Evolutionary conservation across 2,888 invertebrate genomes (phyloP), one percentile per base, ranked within the genome.

Genomic region (Pardosa pseudoannulata): DNA sequence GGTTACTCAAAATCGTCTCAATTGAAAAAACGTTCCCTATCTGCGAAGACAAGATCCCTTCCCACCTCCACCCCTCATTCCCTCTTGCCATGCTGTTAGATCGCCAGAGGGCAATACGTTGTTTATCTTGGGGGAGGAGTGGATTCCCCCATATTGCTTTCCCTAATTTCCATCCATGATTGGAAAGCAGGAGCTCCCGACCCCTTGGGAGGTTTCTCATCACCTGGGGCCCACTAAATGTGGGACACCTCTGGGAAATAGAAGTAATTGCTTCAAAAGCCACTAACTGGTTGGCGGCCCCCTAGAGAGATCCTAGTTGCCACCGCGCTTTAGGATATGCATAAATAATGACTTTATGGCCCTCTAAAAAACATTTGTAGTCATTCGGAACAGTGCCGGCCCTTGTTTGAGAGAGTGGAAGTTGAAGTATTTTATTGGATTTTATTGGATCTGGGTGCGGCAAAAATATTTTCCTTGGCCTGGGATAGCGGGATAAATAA

Each of bases 161-260:
- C 23, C 64, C 73, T 78, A 7, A 85, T 85, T 85, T 78, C 83
- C 83, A 85, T 85, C 73, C 56, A 64, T 67, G 78, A 85, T 79
- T 85, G 73, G 73, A 72, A 32, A 67, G 50, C 28, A 56, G 56
- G 56, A 23, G 62, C 56, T n/a, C 36, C 28, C 39, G 27, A 23
- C 11, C 71, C 79, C 62, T 50, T 11, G 39, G 29, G 19, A 28
- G n/a, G 27, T 36, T 72, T 39, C 72, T 39, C 31, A 78, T 85
- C 83, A 85, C 83, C 83, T 85, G 83, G 83, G 83, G 78, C 73
- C 78, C 78, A 85, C 83, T 85, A 78, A 85, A 85, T 78, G 31
- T 31, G 36, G 73, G 65, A 67, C 72, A 65, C 83, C 78, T 29
- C 67, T 32, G 70, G 82, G 82, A 82, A 76, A 79, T 78, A 78